Base-by-base conservation (phyloP, 2,888 invertebrate species). In the Tipula lateralis region DNA sequence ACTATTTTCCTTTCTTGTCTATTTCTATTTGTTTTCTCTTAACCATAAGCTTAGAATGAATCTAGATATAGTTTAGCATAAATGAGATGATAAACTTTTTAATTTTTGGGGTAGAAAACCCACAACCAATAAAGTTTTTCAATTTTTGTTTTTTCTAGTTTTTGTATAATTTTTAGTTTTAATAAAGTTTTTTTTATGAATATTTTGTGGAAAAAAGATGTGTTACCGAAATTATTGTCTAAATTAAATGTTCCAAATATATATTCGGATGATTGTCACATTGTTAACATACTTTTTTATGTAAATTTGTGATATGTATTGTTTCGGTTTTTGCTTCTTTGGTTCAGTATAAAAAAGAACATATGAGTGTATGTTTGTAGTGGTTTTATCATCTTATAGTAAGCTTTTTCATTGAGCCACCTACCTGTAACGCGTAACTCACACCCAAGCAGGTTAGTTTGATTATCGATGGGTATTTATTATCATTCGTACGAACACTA, bases 201-300 rank as follows among this genome's bases (percentile, higher is more conserved):
- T 66, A 66, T 66, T 66, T 66, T 66, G 66, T 66, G 24, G 66
- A 66, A 66, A 66, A 66, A 66, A 66, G 66, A 66, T 66, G 66
- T 66, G 66, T 66, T 66, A 66, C 66, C 66, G 66, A 66, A 66
- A 66, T 66, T 66, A 66, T 66, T 66, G 24, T 66, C 66, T 66
- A 66, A 66, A 66, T 24, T 66, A 66, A 50, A 50, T 50, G 44
- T 16, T 50, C 6, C 16, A 16, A 50, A 66, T 66, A n/a, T n/a
- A n/a, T n/a, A 24, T 66, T 66, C 24, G 66, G 66, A 66, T 66
- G 66, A 66, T 66, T 66, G 66, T 66, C 66, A 66, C 66, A 24
- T 66, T 66, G 24, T 66, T 66, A 66, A 66, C 66, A 66, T 66
- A 66, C 12, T 24, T 66, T 19, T 24, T 24, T 9, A 24, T 66